phyloP scores from a whole-genome alignment of 2,113 vertebrate species.

The Euleptes europaea region DNA sequence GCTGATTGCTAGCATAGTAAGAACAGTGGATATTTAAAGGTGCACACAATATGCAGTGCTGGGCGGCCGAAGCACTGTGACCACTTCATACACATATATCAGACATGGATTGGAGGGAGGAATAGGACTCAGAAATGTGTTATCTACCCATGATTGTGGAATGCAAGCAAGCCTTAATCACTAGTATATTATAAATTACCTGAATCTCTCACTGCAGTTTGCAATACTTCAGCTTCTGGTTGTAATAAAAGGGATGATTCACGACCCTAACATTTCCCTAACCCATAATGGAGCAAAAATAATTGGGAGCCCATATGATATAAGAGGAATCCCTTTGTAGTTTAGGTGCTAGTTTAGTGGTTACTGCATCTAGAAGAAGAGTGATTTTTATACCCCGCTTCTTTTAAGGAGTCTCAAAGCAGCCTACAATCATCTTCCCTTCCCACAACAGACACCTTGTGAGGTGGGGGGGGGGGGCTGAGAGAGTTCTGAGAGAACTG shows the following conservation, averaged over 20 bases:
- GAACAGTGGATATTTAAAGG: not conserved
- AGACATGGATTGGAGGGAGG: not conserved
- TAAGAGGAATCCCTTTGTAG: slow-evolving; percentile 15
- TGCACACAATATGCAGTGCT: not conserved
- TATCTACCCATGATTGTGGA: not conserved
- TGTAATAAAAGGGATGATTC: slow-evolving; percentile 8
- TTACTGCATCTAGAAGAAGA: not conserved
- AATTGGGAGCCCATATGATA: slow-evolving; percentile 31
- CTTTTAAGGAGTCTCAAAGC: no score
- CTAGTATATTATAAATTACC: slow-evolving; percentile 22
- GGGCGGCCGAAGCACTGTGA: no score
- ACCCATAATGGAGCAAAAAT: slow-evolving; percentile 30
- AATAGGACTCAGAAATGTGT: not conserved
- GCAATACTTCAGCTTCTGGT: slow-evolving; percentile 19
- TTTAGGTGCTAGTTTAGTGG: not conserved
- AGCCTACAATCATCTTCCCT: no score
- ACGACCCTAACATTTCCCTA: slow-evolving; percentile 6
- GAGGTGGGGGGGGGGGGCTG: no score
- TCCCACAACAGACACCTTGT: no score
- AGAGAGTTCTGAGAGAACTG: no score
- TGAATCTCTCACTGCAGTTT: slow-evolving; percentile 22
- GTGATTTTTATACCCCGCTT: no score
- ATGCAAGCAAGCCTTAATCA: not conserved
- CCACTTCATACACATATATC: not conserved
- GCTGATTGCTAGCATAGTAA: not conserved